These are phyloP conservation scores for Arrhamphus sclerolepis DNA, from an alignment of 2,797 vertebrate species.

Conservation along the genomic window DNA sequence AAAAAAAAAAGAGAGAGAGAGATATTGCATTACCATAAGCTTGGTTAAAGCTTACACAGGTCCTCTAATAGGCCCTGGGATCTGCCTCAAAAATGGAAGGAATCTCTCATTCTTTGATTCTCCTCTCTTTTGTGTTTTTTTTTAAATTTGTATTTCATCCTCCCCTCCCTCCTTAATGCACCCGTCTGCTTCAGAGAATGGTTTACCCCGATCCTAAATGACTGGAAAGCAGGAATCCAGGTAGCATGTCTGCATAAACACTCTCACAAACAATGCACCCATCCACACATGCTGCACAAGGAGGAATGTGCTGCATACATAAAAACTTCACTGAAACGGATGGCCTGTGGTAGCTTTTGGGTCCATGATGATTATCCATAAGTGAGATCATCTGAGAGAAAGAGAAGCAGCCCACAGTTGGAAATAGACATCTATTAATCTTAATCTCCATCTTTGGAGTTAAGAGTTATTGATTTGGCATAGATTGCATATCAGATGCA, in stretches of 20 bases:
- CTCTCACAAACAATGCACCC: slow-evolving; percentile 31
- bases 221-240: slow-evolving; percentile 79
- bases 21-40: slow-evolving; percentile 45
- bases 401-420: slow-evolving; percentile 6
- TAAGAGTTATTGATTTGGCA: neutral
- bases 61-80: slow-evolving; percentile 41
- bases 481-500: neutral
- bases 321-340: slow-evolving; percentile 31
- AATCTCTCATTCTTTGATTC: slow-evolving; percentile 49
- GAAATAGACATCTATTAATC: neutral
- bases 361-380: slow-evolving; percentile 7
- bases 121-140: slow-evolving; percentile 14
- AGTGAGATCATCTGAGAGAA: slow-evolving; percentile 4
- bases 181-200: slow-evolving; percentile 59
- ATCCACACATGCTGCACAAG: slow-evolving; percentile 19
- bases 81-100: slow-evolving; percentile 37
- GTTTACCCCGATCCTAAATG: slow-evolving; percentile 66
- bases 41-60: slow-evolving; percentile 44
- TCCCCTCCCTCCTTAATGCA: slow-evolving; percentile 30
- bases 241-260: slow-evolving; percentile 52
- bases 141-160: slow-evolving; percentile 33
- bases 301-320: slow-evolving; percentile 27
- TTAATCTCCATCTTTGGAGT: neutral
- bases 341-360: slow-evolving; percentile 17
- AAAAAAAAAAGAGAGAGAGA: neutral